Percentiles rank a stretch among this genome's conserved stretches.
phyloP scores from a whole-genome alignment of 53 echinoderm and acorn worm species.

The Glandiceps talaboti region DNA sequence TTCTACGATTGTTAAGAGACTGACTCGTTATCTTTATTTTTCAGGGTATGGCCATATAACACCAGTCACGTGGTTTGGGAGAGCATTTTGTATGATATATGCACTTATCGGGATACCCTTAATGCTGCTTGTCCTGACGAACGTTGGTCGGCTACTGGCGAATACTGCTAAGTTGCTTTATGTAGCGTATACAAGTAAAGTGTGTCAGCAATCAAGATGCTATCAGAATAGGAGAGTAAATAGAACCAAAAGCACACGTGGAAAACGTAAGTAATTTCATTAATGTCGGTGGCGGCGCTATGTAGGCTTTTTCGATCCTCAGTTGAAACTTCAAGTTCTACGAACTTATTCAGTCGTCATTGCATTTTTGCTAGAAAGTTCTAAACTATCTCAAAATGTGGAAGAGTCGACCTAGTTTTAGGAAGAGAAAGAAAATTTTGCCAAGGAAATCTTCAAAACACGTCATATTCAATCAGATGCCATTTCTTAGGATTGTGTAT shows the following conservation, averaged over 20 bases:
- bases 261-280: background rate
- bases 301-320: no score
- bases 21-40: slow-evolving; percentile 8
- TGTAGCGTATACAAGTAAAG: slow-evolving; percentile 76
- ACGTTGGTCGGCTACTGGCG: slow-evolving; percentile 94
- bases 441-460: no score
- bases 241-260: background rate
- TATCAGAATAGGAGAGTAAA: background rate
- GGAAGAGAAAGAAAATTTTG: no score
- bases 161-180: slow-evolving; percentile 85
- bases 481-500: no score
- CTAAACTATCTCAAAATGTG: no score
- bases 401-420: no score
- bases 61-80: slow-evolving; percentile 64
- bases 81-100: slow-evolving; percentile 80
- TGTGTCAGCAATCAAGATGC: slow-evolving; percentile 32
- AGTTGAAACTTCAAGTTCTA: no score
- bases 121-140: slow-evolving; percentile 91
- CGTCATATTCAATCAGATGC: no score
- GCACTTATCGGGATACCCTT: slow-evolving; percentile 86
- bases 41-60: slow-evolving; percentile 96
- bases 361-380: no score
- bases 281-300: no score
- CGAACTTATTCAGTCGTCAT: no score
- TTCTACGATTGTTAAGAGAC: no score